A percentile compares a stretch with the other conserved stretches of the same genome.
Evolutionary conservation across 2,113 vertebrate species (phyloP).

Genomic region (Cavia aperea): DNA sequence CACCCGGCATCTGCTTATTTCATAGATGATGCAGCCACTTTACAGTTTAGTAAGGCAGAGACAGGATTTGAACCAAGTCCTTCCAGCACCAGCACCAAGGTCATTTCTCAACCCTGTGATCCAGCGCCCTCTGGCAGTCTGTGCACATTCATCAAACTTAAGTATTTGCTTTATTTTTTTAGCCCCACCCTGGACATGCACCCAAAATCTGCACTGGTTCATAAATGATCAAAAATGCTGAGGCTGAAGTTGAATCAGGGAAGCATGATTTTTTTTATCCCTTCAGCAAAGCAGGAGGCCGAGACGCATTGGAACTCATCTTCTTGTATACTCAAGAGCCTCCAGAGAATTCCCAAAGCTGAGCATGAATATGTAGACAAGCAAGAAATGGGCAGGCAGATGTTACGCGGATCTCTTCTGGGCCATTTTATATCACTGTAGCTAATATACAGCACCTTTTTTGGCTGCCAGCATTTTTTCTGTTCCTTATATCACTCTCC

Average conservation of each 20-base stretch:
- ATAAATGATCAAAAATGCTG: constrained; percentile 42
- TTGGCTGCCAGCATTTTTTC: constrained; percentile 62
- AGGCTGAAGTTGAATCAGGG: background rate
- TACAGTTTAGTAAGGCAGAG: background rate
- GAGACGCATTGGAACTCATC: constrained; percentile 70
- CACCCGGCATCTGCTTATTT: background rate
- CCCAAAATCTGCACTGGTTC: constrained; percentile 24
- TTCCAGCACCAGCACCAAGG: background rate
- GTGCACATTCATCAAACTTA: background rate
- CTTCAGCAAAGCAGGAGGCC: constrained; percentile 65
- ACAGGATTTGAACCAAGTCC: background rate
- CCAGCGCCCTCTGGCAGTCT: background rate
- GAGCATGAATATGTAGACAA: constrained; percentile 80
- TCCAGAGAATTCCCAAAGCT: constrained; percentile 75
- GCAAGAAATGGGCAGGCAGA: constrained; percentile 74
- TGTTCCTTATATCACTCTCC: constrained; percentile 45
- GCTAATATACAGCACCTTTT: constrained; percentile 71
- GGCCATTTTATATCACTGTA: constrained; percentile 70
- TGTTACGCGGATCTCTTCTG: constrained; percentile 74
- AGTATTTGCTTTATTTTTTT: background rate
- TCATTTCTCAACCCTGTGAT: background rate
- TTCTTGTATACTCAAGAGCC: constrained; percentile 69
- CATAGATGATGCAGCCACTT: background rate
- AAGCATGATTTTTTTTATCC: constrained; percentile 46
- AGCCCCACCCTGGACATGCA: background rate